Evolutionary conservation across 2,113 vertebrate genomes (phyloP), one percentile per base, ranked within the genome.

Genomic region (Mormyrus lacerda): DNA sequence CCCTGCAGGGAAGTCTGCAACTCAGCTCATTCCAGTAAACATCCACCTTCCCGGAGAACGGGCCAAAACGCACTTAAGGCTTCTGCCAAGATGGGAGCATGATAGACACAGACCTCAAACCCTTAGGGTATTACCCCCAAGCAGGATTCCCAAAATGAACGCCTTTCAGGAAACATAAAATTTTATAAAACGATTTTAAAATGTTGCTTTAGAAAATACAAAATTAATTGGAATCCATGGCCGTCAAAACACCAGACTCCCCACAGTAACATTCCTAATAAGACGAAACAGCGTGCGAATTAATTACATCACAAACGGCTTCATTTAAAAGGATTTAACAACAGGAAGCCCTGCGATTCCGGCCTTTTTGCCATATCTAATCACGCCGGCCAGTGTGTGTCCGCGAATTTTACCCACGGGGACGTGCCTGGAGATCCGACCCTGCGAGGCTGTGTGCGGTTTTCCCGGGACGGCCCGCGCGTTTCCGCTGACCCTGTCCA

Each of bases 271-370:
- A 6, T 39, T 8, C 35, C 35, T 42, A 79, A 79, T 79, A 79
- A 79, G 31, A 35, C 73, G 4, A 42, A 79, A 79, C 35, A 19
- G 73, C 15, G 35, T 42, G 73, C 17, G 39, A 84, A 47, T 84
- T 47, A 84, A 84, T 84, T 84, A 84, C 44, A 45, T 24, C 44
- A 47, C 21, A 47, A 84, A 84, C 21, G 24, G 42, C 44, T 84
- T 84, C 82, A 84, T 84, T 84, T 84, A 24, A 84, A 84, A 84
- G 21, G 42, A 84, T 47, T 84, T 44, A 84, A n/a, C 44, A 84
- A 45, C 44, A 17, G 87, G 35, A 65, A 65, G 42, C 87, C 21
- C 50, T 42, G 31, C 19, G 35, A 79, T 79, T 39, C 35, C 5
- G 2, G 73, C 35, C 73, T 79, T 15, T 53, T 35, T 17, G 3